Evolutionary conservation across 1,140 invertebrate genomes (phyloP).

Genomic region (Drosophila azteca): DNA sequence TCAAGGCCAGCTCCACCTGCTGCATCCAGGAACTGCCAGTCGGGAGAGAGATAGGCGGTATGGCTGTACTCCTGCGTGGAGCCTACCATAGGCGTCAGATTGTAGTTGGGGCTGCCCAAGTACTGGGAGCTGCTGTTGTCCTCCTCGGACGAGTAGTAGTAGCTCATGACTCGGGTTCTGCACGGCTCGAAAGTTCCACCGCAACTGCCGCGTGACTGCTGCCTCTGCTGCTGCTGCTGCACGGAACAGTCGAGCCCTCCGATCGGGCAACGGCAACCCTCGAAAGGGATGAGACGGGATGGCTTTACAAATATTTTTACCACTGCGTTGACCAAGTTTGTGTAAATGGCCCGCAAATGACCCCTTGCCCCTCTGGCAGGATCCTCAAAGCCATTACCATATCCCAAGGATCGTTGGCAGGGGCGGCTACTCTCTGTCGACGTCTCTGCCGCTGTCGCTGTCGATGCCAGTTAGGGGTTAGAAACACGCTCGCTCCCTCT

Average conservation of each 20-base stretch:
- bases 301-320: slow-evolving; percentile 73
- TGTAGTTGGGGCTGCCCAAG: slow-evolving; percentile 69
- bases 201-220: slow-evolving; percentile 33
- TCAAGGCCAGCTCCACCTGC: slow-evolving; percentile 5
- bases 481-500: slow-evolving; percentile 32
- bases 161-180: slow-evolving; percentile 58
- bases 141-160: slow-evolving; percentile 72
- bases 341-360: slow-evolving; percentile 69
- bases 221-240: too few species aligned
- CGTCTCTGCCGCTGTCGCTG: too few species aligned
- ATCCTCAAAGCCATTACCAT: slow-evolving; percentile 71
- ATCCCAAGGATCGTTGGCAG: slow-evolving; percentile 67
- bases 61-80: slow-evolving; percentile 40
- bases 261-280: slow-evolving; percentile 40
- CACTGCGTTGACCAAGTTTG: slow-evolving; percentile 71
- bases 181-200: slow-evolving; percentile 62
- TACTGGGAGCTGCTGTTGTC: slow-evolving; percentile 71
- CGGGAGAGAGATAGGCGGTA: slow-evolving; percentile 44
- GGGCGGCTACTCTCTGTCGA: slow-evolving; percentile 30
- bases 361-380: slow-evolving; percentile 57
- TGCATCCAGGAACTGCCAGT: slow-evolving; percentile 62
- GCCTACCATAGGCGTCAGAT: slow-evolving; percentile 29
- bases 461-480: slow-evolving; percentile 62
- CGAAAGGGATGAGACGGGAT: slow-evolving; percentile 21
- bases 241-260: not conserved